A percentile compares a stretch with the other conserved stretches of the same genome.
Conservation (phyloP, 2,113 vertebrate genomes). For the Rhipidura dahli region DNA sequence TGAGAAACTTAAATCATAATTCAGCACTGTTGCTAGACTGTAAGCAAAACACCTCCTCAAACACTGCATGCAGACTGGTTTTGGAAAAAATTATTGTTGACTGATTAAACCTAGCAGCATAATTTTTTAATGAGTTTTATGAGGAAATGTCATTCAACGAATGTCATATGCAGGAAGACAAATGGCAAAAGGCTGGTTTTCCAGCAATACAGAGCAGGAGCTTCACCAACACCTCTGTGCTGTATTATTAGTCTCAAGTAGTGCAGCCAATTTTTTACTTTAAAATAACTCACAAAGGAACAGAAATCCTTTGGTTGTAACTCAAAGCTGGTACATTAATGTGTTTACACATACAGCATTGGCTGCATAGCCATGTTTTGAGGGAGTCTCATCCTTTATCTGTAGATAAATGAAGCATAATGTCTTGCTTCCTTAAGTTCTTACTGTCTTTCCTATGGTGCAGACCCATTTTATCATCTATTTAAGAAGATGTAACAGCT, state of each 20-base stretch:
- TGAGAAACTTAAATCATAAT: background rate
- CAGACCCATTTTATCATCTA: background rate
- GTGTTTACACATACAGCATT: fast-evolving
- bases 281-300: background rate
- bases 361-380: fast-evolving
- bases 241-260: background rate
- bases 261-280: background rate
- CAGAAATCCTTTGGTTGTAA: background rate
- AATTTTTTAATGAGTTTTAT: background rate
- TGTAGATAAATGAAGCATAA: background rate
- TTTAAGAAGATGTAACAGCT: background rate
- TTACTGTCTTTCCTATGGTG: background rate
- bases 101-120: background rate
- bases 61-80: background rate
- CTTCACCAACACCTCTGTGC: background rate
- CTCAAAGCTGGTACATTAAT: background rate
- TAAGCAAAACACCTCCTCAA: background rate
- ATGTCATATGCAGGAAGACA: background rate
- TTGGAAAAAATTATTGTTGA: background rate
- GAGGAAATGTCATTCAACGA: background rate
- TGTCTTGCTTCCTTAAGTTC: background rate
- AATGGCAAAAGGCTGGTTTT: background rate
- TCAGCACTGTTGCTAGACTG: background rate
- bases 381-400: background rate
- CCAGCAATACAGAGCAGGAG: background rate